Conservation (phyloP, 2,888 invertebrate species). For the Blastobasis lacticolella region DNA sequence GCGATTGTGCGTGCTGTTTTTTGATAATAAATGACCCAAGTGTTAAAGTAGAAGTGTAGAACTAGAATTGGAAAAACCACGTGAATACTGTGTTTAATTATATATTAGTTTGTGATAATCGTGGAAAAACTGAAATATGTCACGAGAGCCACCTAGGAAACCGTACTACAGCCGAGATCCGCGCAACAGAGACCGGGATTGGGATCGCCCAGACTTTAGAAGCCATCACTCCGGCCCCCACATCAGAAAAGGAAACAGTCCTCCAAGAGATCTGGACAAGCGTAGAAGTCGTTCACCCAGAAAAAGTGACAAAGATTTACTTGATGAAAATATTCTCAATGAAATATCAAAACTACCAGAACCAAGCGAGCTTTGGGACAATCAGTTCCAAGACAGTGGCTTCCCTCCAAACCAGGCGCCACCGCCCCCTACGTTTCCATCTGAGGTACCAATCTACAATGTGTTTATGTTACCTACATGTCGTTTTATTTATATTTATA, state of each 20-base stretch:
- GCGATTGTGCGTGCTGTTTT: not conserved
- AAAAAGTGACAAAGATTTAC: slow-evolving; percentile 47
- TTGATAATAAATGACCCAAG: not conserved
- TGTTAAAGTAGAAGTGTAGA: not conserved
- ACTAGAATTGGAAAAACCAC: too few species aligned
- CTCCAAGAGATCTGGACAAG: slow-evolving; percentile 27
- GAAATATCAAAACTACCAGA: slow-evolving; percentile 61
- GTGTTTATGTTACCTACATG: too few species aligned
- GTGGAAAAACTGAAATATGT: slow-evolving; percentile 16
- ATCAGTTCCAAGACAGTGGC: slow-evolving; percentile 43
- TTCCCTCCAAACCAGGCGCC: slow-evolving; percentile 16
- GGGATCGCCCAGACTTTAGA: slow-evolving; percentile 25
- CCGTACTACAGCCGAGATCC: slow-evolving; percentile 17
- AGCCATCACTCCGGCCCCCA: slow-evolving; percentile 8
- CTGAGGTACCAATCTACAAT: slow-evolving; percentile 26
- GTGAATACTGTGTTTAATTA: too few species aligned
- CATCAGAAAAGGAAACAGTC: slow-evolving; percentile 42
- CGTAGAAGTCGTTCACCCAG: slow-evolving; percentile 49
- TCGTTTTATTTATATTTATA: too few species aligned
- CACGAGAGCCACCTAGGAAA: slow-evolving; percentile 20
- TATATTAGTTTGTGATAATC: not conserved
- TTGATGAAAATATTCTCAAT: slow-evolving; percentile 59
- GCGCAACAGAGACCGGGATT: slow-evolving; percentile 24
- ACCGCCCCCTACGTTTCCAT: slow-evolving; percentile 25
- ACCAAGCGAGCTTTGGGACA: slow-evolving; percentile 62